A percentile compares a stretch with the other conserved stretches of the same genome.
Conservation (phyloP, 1,140 invertebrate species). For the Diachasmimorpha longicaudata region DNA sequence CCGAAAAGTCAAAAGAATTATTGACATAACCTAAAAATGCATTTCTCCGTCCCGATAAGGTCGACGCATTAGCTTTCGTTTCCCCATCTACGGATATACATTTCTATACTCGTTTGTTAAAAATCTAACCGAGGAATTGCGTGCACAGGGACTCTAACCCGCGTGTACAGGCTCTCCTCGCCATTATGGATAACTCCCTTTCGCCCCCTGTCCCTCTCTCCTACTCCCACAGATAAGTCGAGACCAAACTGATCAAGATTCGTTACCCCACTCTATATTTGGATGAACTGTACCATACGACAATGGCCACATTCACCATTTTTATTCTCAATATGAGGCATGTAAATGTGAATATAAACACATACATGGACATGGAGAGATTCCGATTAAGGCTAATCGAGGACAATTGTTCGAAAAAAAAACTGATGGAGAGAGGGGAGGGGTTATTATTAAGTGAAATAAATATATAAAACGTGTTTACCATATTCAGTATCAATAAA, state of each 20-base stretch:
- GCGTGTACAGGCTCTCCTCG: neutral
- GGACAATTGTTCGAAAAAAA: slow-evolving; percentile 20
- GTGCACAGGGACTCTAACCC: neutral
- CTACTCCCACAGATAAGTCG: neutral
- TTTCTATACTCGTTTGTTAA: neutral
- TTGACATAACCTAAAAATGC: no score
- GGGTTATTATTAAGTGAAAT: neutral
- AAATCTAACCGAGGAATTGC: neutral
- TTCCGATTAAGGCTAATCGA: slow-evolving; percentile 37
- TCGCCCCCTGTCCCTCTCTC: neutral
- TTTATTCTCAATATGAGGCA: neutral
- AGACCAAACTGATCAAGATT: slow-evolving; percentile 37
- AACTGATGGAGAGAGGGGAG: neutral
- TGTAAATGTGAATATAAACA: slow-evolving; percentile 19
- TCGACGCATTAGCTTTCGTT: neutral
- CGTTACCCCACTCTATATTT: slow-evolving; percentile 44
- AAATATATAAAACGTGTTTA: neutral
- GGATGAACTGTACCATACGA: slow-evolving; percentile 31
- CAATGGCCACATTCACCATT: slow-evolving; percentile 25
- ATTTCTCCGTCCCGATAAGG: neutral
- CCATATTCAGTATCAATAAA: neutral
- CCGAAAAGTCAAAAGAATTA: no score
- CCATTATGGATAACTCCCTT: neutral
- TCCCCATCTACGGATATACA: neutral
- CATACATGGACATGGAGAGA: slow-evolving; percentile 6